Conservation (phyloP, 2,888 invertebrate species). For the Ochropleura plecta region DNA sequence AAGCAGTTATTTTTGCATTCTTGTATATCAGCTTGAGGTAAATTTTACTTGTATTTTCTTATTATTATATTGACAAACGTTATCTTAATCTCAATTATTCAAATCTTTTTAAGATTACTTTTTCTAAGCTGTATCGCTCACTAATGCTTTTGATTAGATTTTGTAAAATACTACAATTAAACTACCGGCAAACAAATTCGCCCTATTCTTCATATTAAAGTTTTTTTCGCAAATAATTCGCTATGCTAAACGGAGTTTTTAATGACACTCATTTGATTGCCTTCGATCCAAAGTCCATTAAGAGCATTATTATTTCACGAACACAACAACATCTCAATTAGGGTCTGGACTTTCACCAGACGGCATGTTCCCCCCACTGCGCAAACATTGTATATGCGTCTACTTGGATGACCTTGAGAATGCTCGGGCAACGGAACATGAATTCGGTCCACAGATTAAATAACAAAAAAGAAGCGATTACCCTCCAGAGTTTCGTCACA, state of each 20-base stretch:
- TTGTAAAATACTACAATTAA: not conserved
- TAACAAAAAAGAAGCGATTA: slow-evolving; percentile 15
- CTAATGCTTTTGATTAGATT: slow-evolving; percentile 14
- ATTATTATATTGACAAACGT: slow-evolving; percentile 2
- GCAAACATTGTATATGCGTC: slow-evolving; percentile 54
- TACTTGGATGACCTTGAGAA: slow-evolving; percentile 45
- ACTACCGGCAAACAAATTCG: not conserved
- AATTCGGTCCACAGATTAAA: not conserved
- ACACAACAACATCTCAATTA: slow-evolving; percentile 53
- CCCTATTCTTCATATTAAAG: not conserved
- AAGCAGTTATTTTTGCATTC: slow-evolving; percentile 1
- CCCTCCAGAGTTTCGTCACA: slow-evolving; percentile 4
- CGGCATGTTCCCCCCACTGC: slow-evolving; percentile 61
- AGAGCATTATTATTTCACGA: slow-evolving; percentile 16
- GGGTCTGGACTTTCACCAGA: slow-evolving; percentile 61
- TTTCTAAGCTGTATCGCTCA: slow-evolving; percentile 16
- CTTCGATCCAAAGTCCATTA: slow-evolving; percentile 33
- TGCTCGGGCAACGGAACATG: slow-evolving; percentile 26
- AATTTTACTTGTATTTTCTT: not conserved
- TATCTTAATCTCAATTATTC: slow-evolving; percentile 17
- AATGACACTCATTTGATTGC: not conserved
- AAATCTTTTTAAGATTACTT: slow-evolving; percentile 20
- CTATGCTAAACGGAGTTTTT: not conserved
- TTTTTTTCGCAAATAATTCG: not conserved
- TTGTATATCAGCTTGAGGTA: not conserved